Evolutionary conservation across 2,888 invertebrate species (phyloP), one percentile per base, ranked within the genome.

Genomic region (Liodrosophila aerea): DNA sequence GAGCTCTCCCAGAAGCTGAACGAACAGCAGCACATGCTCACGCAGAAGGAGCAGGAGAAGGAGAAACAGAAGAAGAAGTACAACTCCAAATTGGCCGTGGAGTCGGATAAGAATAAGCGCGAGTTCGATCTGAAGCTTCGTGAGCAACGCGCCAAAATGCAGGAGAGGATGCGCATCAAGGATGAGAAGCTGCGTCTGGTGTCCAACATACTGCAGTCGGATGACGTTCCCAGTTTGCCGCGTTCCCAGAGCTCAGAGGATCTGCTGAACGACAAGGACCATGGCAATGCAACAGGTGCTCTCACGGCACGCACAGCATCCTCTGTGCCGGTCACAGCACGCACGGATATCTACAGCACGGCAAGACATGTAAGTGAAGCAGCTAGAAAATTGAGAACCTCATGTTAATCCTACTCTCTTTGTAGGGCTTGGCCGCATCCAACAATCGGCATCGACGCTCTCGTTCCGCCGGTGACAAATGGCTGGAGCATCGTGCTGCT

Each of bases 401-500:
- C 0, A 11, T n/a, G 16, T 18, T 8, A 4, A 9, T 4, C 16
- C 0, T 1, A 1, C 5, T 15, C 0, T 3, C 18, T 4, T 12
- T 29, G 2, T 15, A 94, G 90, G 94, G 94, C 1, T 89, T 93
- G 22, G 93, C 94, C 0, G 92, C 94, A 0, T 92, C 93, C 0
- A 95, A 95, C 87, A 92, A 93, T 0, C 92, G 95, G 1, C 94
- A 96, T 85, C 92, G 96, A 11, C 92, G 97, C 16, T 97, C 97
- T 0, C 92, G 95, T 45, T 97, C 97, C 0, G 94, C 94, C 0
- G 95, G 94, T 37, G 91, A 92, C 43, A 91, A 91, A 54, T 98
- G 98, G 98, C 91, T 98, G 0, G 97, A 98, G 87, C 98, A 98
- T 78, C 93, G 95, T 18, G 95, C 97, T 0, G 92, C 93, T 11